Percentiles rank a stretch among this genome's conserved stretches.
Evolutionary conservation across 2,888 invertebrate genomes (phyloP).

Genomic region (Papilio elwesi): DNA sequence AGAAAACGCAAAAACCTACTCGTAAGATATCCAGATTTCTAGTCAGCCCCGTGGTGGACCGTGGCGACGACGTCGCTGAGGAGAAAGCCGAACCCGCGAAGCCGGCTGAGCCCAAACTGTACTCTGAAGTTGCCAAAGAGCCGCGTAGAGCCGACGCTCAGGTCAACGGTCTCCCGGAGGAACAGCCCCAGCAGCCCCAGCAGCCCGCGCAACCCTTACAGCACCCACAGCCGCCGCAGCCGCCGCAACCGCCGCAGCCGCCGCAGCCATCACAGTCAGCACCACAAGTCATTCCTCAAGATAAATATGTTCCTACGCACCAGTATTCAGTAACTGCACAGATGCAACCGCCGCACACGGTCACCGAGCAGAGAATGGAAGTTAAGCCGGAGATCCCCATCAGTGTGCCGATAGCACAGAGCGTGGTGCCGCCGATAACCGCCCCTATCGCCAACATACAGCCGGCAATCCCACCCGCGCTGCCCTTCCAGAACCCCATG

Average conservation of each 20-base stretch:
- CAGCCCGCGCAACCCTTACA: neutral
- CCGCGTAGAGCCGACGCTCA: constrained; percentile 46
- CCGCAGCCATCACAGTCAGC: constrained; percentile 24
- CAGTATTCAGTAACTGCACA: constrained; percentile 65
- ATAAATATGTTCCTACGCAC: constrained; percentile 64
- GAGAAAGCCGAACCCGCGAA: constrained; percentile 32
- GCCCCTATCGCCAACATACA: constrained; percentile 48
- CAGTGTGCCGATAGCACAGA: constrained; percentile 47
- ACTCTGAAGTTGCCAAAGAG: constrained; percentile 52
- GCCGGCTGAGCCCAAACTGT: constrained; percentile 49
- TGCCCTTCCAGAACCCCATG: constrained; percentile 49
- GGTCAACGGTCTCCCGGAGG: constrained; percentile 64
- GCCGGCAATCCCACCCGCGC: constrained; percentile 44
- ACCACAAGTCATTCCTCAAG: constrained; percentile 51
- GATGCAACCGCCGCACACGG: constrained; percentile 53
- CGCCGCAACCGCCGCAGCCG: neutral
- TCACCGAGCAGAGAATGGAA: constrained; percentile 51
- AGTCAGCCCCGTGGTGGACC: constrained; percentile 90
- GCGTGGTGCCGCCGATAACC: constrained; percentile 46
- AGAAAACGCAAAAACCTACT: constrained; percentile 81
- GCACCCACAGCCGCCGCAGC: neutral
- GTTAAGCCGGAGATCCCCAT: constrained; percentile 47
- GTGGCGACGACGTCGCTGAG: constrained; percentile 63
- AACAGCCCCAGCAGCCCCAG: constrained; percentile 27
- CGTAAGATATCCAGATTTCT: constrained; percentile 92